These are phyloP conservation scores for Phymanthus crucifer DNA, from an alignment of 92 coral and sea anemone genomes.

Conservation along the genomic window DNA sequence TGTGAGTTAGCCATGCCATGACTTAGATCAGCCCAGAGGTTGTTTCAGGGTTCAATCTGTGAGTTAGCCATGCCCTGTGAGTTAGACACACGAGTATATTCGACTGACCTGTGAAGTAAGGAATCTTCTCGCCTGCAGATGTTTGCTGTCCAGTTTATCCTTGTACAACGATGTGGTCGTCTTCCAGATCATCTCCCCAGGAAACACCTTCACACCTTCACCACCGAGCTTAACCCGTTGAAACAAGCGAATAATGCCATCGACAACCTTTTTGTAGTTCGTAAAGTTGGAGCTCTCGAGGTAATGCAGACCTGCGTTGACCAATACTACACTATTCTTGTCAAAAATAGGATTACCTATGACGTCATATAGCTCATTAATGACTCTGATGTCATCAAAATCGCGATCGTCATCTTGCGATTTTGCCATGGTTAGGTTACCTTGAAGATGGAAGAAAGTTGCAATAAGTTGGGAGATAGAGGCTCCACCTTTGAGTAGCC, in stretches of 20 bases:
- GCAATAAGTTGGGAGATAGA: not conserved
- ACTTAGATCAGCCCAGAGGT: too few relatives aligned
- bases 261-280: conserved; percentile 65
- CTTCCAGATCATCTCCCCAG: conserved; percentile 81
- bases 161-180: conserved; percentile 78
- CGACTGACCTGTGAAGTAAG: conserved; percentile 70
- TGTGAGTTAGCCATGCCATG: too few relatives aligned
- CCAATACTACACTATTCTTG: conserved; percentile 57
- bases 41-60: too few relatives aligned
- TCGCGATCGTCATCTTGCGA: conserved; percentile 64
- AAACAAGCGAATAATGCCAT: conserved; percentile 53
- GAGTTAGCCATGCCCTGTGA: not conserved
- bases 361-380: conserved; percentile 68
- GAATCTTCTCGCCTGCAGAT: conserved; percentile 69
- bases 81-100: not conserved
- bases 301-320: conserved; percentile 87
- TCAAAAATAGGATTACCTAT: conserved; percentile 70
- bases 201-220: conserved; percentile 47
- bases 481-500: too few relatives aligned
- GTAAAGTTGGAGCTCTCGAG: conserved; percentile 85
- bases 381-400: conserved; percentile 70
- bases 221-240: conserved; percentile 33
- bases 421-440: conserved; percentile 62
- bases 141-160: conserved; percentile 75
- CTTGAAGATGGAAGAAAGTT: conserved; percentile 22